These are phyloP conservation scores for Australoheros facetus DNA, from an alignment of 2,797 vertebrate genomes.

Conservation along the genomic window DNA sequence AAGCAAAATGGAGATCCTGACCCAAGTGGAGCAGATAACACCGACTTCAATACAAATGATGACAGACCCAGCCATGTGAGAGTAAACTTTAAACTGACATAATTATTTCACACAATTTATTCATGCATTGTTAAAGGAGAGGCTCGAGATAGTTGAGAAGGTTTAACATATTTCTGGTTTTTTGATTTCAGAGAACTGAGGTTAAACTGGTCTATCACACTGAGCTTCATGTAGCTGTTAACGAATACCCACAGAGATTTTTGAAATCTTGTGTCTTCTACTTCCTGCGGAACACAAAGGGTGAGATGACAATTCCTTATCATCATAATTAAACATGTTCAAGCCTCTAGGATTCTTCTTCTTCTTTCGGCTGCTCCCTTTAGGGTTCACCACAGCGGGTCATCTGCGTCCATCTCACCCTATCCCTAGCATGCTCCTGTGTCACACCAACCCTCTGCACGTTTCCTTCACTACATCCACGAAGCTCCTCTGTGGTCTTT, in stretches of 20 bases:
- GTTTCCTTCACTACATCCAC: background rate
- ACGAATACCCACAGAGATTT: conserved; percentile 80
- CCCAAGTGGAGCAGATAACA: background rate
- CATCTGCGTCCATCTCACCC: background rate
- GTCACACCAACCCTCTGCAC: background rate
- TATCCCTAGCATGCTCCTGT: background rate
- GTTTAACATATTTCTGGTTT: background rate
- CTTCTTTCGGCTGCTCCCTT: background rate
- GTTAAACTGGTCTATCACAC: conserved; percentile 69
- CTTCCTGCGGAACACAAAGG: conserved; percentile 86
- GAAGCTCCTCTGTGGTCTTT: background rate
- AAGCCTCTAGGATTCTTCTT: background rate
- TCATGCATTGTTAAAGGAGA: background rate
- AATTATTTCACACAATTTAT: background rate
- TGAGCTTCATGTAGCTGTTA: conserved; percentile 77
- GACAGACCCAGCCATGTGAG: conserved; percentile 55
- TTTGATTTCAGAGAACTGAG: conserved; percentile 74
- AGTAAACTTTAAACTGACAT: background rate
- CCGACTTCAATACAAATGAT: conserved; percentile 22
- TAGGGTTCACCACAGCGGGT: background rate
- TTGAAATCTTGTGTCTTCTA: conserved; percentile 79
- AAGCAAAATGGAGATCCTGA: conserved; percentile 22
- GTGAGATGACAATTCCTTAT: conserved; percentile 68
- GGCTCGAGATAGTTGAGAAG: background rate
- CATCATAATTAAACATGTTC: background rate